Evolutionary conservation across 2,797 vertebrate genomes (phyloP).

Genomic region (Chaetodon trifasciatus): DNA sequence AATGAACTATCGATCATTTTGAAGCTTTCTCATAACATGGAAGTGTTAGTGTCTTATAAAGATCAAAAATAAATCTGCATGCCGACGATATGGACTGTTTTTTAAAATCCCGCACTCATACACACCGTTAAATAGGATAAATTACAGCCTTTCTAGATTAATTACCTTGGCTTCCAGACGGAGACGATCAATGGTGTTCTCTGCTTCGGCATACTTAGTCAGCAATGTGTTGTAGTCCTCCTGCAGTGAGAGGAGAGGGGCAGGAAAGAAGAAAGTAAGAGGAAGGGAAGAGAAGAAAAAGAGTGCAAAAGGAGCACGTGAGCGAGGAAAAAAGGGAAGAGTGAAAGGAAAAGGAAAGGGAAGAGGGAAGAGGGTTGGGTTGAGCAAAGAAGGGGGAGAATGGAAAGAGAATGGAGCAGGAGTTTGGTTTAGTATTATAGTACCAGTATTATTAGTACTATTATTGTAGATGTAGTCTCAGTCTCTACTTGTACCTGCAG

Average conservation of each 20-base stretch:
- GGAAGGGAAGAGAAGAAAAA: neutral
- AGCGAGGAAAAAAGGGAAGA: neutral
- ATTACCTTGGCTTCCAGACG: slow-evolving; percentile 93
- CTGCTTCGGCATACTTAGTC: slow-evolving; percentile 93
- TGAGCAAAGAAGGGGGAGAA: neutral
- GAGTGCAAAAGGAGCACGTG: neutral
- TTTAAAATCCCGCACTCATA: neutral
- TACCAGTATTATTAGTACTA: too few relatives aligned
- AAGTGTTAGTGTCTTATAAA: slow-evolving; percentile 9
- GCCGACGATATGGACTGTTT: neutral
- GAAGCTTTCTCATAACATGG: slow-evolving; percentile 3
- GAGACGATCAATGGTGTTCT: slow-evolving; percentile 97
- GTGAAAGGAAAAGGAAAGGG: neutral
- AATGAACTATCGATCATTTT: slow-evolving; percentile 9
- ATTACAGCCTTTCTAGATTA: slow-evolving; percentile 32
- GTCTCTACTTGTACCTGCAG: slow-evolving; percentile 87
- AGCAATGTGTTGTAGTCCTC: slow-evolving; percentile 94
- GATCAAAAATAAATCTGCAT: slow-evolving; percentile 16
- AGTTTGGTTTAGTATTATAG: neutral
- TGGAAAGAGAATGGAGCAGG: neutral
- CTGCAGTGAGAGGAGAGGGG: slow-evolving; percentile 73
- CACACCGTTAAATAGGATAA: slow-evolving; percentile 30
- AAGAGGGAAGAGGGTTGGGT: neutral
- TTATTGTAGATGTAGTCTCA: neutral
- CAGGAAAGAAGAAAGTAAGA: slow-evolving; percentile 24